phyloP scores from a whole-genome alignment of 23 tunicate genomes.

The Aplidium turbinatum region DNA sequence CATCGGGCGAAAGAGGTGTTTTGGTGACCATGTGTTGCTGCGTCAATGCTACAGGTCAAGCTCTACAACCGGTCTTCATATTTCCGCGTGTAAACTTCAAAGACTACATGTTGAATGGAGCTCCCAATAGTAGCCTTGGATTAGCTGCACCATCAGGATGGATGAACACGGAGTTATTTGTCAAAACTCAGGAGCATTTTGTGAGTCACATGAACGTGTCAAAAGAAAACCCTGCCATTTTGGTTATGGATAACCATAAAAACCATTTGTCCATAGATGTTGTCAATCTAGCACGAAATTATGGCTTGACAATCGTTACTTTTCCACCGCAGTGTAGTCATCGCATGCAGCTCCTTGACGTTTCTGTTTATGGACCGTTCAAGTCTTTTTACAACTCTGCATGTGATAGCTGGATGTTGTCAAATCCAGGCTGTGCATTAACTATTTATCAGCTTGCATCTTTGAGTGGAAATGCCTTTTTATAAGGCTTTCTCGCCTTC shows the following conservation, averaged over 20 bases:
- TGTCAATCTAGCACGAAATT: constrained; percentile 20
- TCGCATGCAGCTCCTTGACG: constrained; percentile 33
- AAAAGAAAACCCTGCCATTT: constrained; percentile 22
- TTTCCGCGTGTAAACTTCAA: constrained; percentile 47
- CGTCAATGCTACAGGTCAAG: constrained; percentile 35
- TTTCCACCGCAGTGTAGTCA: constrained; percentile 60
- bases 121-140: constrained; percentile 39
- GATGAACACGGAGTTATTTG: constrained; percentile 40
- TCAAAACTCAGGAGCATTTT: constrained; percentile 28
- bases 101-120: constrained; percentile 13
- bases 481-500: constrained; percentile 12
- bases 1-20: constrained; percentile 37
- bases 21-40: constrained; percentile 51
- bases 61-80: constrained; percentile 29
- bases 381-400: constrained; percentile 23
- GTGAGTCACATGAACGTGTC: constrained; percentile 7
- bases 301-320: constrained; percentile 38
- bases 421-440: constrained; percentile 24
- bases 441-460: constrained; percentile 50
- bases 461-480: constrained; percentile 12
- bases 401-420: constrained; percentile 31
- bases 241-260: constrained; percentile 44
- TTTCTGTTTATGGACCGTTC: constrained; percentile 45
- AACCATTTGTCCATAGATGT: constrained; percentile 33
- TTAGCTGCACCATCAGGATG: constrained; percentile 29